Base-by-base conservation (phyloP, 2,113 vertebrate genomes). In the Pogonocichla stellata region DNA sequence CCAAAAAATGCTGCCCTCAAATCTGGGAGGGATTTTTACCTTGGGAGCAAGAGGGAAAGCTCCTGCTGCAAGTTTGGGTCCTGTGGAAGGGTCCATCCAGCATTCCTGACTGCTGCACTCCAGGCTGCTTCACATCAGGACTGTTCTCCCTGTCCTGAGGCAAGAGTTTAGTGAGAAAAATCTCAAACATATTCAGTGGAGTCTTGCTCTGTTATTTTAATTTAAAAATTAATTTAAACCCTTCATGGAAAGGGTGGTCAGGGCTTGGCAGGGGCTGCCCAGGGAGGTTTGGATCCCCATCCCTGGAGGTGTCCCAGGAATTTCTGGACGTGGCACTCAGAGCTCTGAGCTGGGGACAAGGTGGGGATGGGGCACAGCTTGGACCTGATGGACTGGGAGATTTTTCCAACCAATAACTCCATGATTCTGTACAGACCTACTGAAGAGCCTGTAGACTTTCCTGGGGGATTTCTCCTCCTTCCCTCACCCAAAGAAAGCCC, bases 281-380 rank as follows among this genome's bases (percentile, higher is more conserved):
- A 38, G 54, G 56, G 47, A 47, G 56, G 40, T 1, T 19, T 47
- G 84, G 18, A 28, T 12, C 0, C 26, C 36, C 82, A 58, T 10
- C 62, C 45, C 54, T 45, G 73, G 14, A 23, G 33, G 54, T 22
- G 72, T 7, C 83, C 51, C 0, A 20, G 54, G 45, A 51, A 28
- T 7, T 9, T 5, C 65, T 34, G 65, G 45, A 45, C 5, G 47
- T 36, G 80, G 38, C 67, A 83, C 67, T 43, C 6, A 31, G 56
- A 0, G 66, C 45, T 38, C 73, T 45, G 64, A 10, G 54, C 26
- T 69, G 72, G 47, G 33, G 56, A 34, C 31, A 31, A 0, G 31
- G 36, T 20, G 31, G 12, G 56, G 2, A 51, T 10, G 0, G 1
- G 14, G 5, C 36, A 43, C 62, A 51, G 45, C 0, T 12, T 3